Conservation (phyloP, 2,113 vertebrate genomes). For the Eptesicus fuscus region DNA sequence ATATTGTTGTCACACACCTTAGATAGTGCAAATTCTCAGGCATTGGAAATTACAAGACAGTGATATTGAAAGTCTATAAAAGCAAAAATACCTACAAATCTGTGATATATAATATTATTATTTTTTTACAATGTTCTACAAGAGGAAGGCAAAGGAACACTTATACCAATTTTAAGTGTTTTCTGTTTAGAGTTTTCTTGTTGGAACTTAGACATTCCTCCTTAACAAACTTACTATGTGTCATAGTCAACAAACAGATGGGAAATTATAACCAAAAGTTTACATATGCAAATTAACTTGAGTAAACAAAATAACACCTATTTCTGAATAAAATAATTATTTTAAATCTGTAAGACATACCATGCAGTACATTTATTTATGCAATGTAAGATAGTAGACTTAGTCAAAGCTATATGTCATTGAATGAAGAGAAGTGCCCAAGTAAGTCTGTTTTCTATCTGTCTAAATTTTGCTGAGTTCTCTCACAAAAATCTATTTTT, state of each 20-base stretch:
- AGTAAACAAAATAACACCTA: conserved; percentile 8
- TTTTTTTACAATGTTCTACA: not conserved
- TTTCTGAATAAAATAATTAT: not conserved
- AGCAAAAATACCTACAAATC: not conserved
- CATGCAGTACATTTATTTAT: not conserved
- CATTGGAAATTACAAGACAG: not conserved
- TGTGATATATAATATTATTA: not conserved
- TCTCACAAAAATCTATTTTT: not conserved
- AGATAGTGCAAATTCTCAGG: not conserved
- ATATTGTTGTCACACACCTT: not conserved
- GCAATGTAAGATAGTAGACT: not conserved
- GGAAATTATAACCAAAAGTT: not conserved
- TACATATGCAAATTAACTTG: not conserved
- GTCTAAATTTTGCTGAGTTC: not conserved
- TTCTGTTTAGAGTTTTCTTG: not conserved
- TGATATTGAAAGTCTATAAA: not conserved
- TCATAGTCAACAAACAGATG: not conserved
- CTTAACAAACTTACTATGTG: not conserved
- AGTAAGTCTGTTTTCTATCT: not conserved
- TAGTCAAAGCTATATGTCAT: not conserved
- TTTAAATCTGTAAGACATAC: not conserved
- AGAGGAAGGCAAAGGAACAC: not conserved
- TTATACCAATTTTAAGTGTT: not conserved
- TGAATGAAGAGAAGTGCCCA: not conserved
- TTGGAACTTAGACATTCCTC: not conserved